phyloP scores from a whole-genome alignment of 2,888 invertebrate genomes.

The Scaeva pyrastri region DNA sequence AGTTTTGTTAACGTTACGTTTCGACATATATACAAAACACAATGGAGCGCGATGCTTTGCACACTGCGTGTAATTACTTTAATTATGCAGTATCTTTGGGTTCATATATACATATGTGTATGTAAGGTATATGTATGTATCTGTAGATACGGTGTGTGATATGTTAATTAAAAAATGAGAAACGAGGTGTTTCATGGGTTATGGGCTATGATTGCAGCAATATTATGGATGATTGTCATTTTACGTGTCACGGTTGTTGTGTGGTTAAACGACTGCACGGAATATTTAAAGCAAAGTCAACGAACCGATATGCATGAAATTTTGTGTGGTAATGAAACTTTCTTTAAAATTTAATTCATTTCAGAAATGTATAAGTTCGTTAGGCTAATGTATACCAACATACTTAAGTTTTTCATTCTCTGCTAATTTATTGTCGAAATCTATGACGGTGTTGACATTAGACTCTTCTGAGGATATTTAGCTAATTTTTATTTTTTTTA shows the following conservation, averaged over 20 bases:
- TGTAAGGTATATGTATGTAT: no score
- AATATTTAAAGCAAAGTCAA: slow-evolving; percentile 42
- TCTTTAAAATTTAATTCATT: no score
- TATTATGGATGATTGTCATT: slow-evolving; percentile 58
- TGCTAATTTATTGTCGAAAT: no score
- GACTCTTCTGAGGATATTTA: no score
- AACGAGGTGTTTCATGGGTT: slow-evolving; percentile 75
- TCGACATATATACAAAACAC: slow-evolving; percentile 37
- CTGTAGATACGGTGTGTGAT: slow-evolving; percentile 44
- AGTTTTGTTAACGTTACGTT: slow-evolving; percentile 65
- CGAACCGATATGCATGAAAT: slow-evolving; percentile 53
- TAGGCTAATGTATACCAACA: no score
- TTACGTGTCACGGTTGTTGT: slow-evolving; percentile 32
- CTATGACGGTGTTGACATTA: no score
- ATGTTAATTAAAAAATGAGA: slow-evolving; percentile 75
- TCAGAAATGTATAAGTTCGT: no score
- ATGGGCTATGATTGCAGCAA: slow-evolving; percentile 65
- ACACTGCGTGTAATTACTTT: slow-evolving; percentile 74
- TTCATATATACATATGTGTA: slow-evolving; percentile 13
- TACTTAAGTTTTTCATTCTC: no score
- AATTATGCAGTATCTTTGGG: slow-evolving; percentile 73
- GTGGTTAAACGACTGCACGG: slow-evolving; percentile 27
- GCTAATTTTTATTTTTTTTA: no score
- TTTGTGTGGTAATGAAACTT: no score
- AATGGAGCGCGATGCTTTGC: slow-evolving; percentile 63